phyloP scores from a whole-genome alignment of 2,113 vertebrate genomes.

The Condylura cristata region DNA sequence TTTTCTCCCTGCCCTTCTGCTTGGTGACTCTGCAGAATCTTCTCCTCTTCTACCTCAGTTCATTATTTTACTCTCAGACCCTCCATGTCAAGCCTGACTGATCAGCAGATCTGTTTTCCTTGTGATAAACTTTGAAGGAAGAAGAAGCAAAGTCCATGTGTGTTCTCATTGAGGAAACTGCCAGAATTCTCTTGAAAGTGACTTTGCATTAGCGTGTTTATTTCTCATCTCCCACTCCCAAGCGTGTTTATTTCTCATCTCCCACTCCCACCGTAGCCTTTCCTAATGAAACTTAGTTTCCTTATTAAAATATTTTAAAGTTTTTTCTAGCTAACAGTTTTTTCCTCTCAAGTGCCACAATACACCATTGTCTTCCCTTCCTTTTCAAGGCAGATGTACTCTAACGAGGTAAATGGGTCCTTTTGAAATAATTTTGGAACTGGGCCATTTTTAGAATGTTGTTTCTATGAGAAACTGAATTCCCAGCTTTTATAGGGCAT shows the following conservation, averaged over 20 bases:
- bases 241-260: background rate
- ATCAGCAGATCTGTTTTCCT: background rate
- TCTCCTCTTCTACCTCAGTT: background rate
- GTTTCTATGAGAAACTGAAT: slow-evolving; percentile 64
- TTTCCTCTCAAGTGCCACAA: background rate
- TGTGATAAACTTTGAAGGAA: background rate
- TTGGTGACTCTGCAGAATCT: background rate
- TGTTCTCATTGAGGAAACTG: background rate
- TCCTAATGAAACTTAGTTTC: slow-evolving; percentile 9
- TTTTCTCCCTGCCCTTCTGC: background rate
- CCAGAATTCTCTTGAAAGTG: background rate
- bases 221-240: background rate
- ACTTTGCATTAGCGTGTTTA: background rate
- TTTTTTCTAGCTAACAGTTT: background rate
- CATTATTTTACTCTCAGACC: background rate
- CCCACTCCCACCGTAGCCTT: no score
- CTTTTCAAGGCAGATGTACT: background rate
- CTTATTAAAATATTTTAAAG: background rate
- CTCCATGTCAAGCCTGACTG: background rate
- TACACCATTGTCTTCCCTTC: background rate
- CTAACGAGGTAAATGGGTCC: background rate
- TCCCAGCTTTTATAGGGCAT: slow-evolving; percentile 41
- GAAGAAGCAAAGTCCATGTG: background rate
- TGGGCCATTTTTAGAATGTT: slow-evolving; percentile 56
- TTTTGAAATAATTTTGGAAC: slow-evolving; percentile 63